Percentiles rank a stretch among this genome's conserved stretches.
phyloP scores from a whole-genome alignment of 2,797 vertebrate genomes.

The Acrossocheilus wenchowensis region DNA sequence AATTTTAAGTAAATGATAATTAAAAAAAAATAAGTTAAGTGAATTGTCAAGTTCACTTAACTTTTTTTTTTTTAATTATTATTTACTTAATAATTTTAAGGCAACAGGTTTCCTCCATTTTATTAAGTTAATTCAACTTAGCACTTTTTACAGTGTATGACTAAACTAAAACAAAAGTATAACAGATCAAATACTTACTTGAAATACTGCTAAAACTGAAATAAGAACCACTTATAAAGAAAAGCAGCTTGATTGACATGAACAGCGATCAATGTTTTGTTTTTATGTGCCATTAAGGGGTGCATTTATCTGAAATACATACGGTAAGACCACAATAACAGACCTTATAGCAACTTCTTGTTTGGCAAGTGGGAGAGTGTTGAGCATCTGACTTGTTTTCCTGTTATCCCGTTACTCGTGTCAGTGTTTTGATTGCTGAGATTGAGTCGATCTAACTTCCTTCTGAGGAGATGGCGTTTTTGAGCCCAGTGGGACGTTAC shows the following conservation, averaged over 20 bases:
- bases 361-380: background rate
- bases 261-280: background rate
- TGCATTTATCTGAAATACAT: background rate
- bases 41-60: no score
- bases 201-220: background rate
- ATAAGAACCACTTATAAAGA: background rate
- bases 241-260: background rate
- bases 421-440: constrained; percentile 31
- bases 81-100: no score
- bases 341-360: background rate
- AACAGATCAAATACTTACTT: background rate
- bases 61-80: no score
- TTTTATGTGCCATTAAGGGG: background rate
- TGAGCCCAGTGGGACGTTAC: constrained; percentile 11
- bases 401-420: background rate
- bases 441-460: constrained; percentile 5
- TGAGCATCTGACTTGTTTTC: constrained; percentile 28
- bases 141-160: no score
- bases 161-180: background rate
- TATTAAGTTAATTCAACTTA: no score
- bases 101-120: no score
- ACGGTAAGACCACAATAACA: background rate
- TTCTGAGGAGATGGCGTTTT: background rate
- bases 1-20: no score
- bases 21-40: no score